phyloP scores from a whole-genome alignment of 64 coral and sea anemone species.

The Porites australiensis region DNA sequence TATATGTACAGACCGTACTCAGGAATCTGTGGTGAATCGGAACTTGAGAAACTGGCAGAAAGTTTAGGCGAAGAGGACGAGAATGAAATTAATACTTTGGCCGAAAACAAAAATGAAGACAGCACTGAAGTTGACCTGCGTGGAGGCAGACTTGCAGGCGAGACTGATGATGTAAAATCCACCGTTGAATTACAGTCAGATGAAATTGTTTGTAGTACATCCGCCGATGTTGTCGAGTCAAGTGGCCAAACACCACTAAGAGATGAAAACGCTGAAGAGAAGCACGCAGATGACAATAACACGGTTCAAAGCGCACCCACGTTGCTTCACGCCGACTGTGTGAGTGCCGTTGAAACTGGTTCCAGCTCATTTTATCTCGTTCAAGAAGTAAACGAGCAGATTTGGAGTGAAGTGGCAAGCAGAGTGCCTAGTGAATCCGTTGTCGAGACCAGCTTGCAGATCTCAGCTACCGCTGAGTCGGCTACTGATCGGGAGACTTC shows the following conservation, averaged over 20 bases:
- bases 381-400: background rate
- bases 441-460: background rate
- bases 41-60: background rate
- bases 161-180: background rate
- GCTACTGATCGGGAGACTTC: background rate
- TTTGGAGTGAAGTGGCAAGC: background rate
- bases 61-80: background rate
- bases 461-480: background rate
- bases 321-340: background rate
- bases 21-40: slow-evolving; percentile 2
- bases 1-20: slow-evolving; percentile 27
- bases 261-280: background rate
- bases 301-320: background rate
- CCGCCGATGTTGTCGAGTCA: background rate
- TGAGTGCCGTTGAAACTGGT: background rate
- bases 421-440: background rate
- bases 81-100: background rate
- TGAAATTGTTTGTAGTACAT: background rate
- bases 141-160: background rate
- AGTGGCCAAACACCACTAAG: background rate
- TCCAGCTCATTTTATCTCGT: slow-evolving; percentile 18
- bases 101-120: background rate
- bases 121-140: background rate
- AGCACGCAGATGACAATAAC: no score
- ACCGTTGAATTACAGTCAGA: background rate